A percentile compares a stretch with the other conserved stretches of the same genome.
Conservation (phyloP, 2,113 vertebrate genomes). For the Dicerorhinus sumatrensis region DNA sequence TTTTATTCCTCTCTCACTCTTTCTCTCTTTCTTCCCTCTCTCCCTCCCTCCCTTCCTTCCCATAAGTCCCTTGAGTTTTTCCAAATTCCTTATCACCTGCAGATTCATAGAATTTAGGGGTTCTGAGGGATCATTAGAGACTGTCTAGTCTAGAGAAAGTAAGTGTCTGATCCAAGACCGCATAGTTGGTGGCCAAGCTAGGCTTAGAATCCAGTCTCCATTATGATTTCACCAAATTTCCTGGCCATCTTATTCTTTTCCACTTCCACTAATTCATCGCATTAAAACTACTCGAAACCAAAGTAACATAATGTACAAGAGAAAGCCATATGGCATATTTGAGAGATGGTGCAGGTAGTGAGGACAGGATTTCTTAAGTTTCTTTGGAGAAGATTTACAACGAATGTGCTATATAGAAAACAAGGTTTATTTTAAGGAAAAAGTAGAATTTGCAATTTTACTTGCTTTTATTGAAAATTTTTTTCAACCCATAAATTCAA, state of each 20-base stretch:
- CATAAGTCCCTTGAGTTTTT: not conserved
- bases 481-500: constrained; percentile 42
- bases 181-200: not conserved
- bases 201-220: not conserved
- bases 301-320: constrained; percentile 27
- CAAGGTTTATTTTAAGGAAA: not conserved
- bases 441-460: constrained; percentile 23
- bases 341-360: not conserved
- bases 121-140: not conserved
- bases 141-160: not conserved
- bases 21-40: not conserved
- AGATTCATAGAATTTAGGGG: not conserved
- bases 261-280: not conserved
- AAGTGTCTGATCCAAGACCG: not conserved
- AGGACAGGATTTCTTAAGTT: constrained; percentile 26
- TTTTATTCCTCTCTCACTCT: not conserved
- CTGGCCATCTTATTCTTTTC: constrained; percentile 31
- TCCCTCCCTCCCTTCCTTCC: not conserved
- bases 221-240: constrained; percentile 14
- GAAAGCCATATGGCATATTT: not conserved
- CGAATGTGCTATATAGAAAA: constrained; percentile 14
- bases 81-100: constrained; percentile 20
- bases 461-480: constrained; percentile 16
- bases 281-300: constrained; percentile 23
- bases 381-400: constrained; percentile 25